Percentiles rank a stretch among this genome's conserved stretches.
phyloP scores from a whole-genome alignment of 64 coral and sea anemone genomes.

The Stichodactyla helianthus region DNA sequence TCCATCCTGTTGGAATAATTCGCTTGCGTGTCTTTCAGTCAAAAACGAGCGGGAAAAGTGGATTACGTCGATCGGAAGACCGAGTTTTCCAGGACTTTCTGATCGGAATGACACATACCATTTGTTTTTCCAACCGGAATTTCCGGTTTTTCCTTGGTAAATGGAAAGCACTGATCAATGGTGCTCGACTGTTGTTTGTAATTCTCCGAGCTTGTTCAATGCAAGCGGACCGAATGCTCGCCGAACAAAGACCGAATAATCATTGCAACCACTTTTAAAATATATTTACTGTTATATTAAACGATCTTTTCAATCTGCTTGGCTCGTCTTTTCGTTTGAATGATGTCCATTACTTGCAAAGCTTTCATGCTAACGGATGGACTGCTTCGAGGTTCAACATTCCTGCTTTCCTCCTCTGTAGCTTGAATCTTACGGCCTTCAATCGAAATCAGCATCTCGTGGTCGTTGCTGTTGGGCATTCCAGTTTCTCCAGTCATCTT shows the following conservation, averaged over 20 bases:
- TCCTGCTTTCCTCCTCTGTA: not conserved
- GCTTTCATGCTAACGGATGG: not conserved
- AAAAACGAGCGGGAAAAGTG: too few relatives aligned
- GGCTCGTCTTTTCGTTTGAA: conserved; percentile 1
- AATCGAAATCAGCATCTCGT: not conserved
- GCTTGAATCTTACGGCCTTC: not conserved
- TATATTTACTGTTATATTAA: not conserved
- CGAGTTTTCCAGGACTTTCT: too few relatives aligned
- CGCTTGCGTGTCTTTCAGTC: too few relatives aligned
- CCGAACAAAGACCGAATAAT: not conserved
- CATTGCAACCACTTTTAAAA: not conserved
- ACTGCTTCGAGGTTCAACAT: not conserved
- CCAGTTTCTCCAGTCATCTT: not conserved
- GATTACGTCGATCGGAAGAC: too few relatives aligned
- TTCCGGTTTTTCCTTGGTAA: too few relatives aligned
- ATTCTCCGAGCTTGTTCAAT: not conserved
- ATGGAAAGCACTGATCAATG: too few relatives aligned
- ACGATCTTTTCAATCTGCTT: conserved; percentile 14
- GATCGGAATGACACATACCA: too few relatives aligned
- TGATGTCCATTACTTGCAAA: conserved; percentile 27
- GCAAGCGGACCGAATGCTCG: not conserved
- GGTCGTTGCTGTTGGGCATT: not conserved
- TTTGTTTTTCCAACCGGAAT: too few relatives aligned
- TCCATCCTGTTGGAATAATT: too few relatives aligned
- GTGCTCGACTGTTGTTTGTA: too few relatives aligned